phyloP scores from a whole-genome alignment of 2,113 vertebrate genomes.

The Puffinus mauretanicus region DNA sequence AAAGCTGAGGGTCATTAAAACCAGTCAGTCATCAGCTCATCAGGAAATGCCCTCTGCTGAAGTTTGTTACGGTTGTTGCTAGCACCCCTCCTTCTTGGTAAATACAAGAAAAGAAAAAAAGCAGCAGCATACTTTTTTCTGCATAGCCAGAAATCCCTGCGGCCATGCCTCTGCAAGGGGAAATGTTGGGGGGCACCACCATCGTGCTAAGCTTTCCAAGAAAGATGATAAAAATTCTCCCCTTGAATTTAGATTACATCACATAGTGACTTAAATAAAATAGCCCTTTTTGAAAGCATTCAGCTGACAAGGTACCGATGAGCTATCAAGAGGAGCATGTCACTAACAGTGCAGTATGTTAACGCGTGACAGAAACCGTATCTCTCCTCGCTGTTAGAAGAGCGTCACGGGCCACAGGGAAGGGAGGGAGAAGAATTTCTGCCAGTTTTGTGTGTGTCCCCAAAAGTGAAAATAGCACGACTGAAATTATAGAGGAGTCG shows the following conservation, averaged over 20 bases:
- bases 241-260: background rate
- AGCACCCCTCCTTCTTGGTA: background rate
- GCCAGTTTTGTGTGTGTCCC: background rate
- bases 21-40: background rate
- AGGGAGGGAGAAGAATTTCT: background rate
- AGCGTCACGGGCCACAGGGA: background rate
- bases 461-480: background rate
- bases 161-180: background rate
- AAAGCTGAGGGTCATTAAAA: conserved; percentile 22
- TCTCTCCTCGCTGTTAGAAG: background rate
- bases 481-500: background rate
- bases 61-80: background rate
- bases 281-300: background rate
- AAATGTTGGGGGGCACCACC: background rate
- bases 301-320: background rate
- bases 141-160: background rate
- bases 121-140: background rate
- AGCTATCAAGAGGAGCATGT: background rate
- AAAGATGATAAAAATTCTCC: background rate
- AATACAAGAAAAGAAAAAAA: background rate
- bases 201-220: background rate
- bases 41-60: background rate
- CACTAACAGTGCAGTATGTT: background rate
- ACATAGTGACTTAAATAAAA: background rate
- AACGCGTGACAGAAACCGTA: background rate